Conservation (phyloP, 2,797 vertebrate genomes). For the Sarcoramphus papa region DNA sequence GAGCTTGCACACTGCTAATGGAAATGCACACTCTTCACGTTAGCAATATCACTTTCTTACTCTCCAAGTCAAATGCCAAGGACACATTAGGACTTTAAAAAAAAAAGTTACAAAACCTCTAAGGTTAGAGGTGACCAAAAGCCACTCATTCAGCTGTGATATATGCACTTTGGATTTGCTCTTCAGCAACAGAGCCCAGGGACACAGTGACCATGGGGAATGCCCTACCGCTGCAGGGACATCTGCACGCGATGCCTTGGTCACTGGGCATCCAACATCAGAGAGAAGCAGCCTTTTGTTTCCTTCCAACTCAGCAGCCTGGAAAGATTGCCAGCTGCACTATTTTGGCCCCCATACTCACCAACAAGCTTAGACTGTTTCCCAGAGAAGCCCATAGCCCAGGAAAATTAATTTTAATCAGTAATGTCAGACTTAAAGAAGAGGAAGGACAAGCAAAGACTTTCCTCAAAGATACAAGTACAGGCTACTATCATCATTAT, state of each 20-base stretch:
- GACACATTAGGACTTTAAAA: not conserved
- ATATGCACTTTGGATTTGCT: not conserved
- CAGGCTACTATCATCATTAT: not conserved
- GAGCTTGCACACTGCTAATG: not conserved
- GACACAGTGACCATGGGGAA: not conserved
- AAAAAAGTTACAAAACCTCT: not conserved
- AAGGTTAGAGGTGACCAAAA: not conserved
- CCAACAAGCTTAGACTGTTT: not conserved
- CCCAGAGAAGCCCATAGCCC: not conserved
- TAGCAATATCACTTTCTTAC: not conserved
- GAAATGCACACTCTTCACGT: not conserved
- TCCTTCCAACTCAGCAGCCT: not conserved
- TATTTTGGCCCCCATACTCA: not conserved
- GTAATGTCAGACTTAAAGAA: not conserved
- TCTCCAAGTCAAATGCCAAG: not conserved
- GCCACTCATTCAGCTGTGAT: not conserved
- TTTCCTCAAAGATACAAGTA: not conserved
- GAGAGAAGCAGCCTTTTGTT: not conserved
- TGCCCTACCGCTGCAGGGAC: not conserved
- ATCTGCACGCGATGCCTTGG: rapidly evolving
- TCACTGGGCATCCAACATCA: not conserved
- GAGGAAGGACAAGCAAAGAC: not conserved
- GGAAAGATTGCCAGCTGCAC: not conserved
- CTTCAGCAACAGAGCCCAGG: not conserved
- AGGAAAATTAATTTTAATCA: not conserved